phyloP scores from a whole-genome alignment of 2,888 invertebrate species.

The Gymnosoma rotundatum region DNA sequence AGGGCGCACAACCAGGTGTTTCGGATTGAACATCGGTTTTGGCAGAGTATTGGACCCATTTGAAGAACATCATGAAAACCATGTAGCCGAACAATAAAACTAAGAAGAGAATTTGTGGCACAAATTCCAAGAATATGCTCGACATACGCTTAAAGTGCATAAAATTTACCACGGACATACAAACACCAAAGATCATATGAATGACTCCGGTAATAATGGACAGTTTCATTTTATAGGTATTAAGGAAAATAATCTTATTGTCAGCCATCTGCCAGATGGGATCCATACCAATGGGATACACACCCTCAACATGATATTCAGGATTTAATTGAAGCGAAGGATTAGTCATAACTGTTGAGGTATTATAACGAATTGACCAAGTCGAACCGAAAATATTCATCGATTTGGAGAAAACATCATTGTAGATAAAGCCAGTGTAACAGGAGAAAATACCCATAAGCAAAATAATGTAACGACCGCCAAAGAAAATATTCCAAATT shows the following conservation, averaged over 20 bases:
- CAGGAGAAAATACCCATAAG: conserved; percentile 98
- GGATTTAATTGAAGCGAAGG: conserved; percentile 86
- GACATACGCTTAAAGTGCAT: conserved; percentile 88
- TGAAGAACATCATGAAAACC: conserved; percentile 95
- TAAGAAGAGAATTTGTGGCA: conserved; percentile 95
- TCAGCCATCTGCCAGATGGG: conserved; percentile 90
- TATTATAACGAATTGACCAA: conserved; percentile 87
- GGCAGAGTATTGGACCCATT: conserved; percentile 91
- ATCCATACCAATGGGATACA: conserved; percentile 92
- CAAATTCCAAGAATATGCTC: conserved; percentile 91
- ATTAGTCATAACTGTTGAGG: conserved; percentile 83
- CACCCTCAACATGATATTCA: conserved; percentile 81
- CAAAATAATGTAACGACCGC: conserved; percentile 97
- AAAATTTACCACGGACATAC: conserved; percentile 91
- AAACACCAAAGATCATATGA: conserved; percentile 97
- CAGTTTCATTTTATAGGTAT: conserved; percentile 98
- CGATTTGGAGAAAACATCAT: conserved; percentile 98
- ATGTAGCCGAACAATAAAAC: conserved; percentile 94
- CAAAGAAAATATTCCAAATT: conserved; percentile 99
- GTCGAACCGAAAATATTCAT: conserved; percentile 96
- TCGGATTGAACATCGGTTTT: conserved; percentile 77
- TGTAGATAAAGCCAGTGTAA: conserved; percentile 98
- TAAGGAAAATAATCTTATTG: conserved; percentile 97
- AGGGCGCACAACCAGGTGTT: conserved; percentile 87
- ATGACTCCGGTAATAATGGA: conserved; percentile 96